Percentiles rank a stretch among this genome's conserved stretches.
These are phyloP conservation scores for Corydoras maculifer DNA, from an alignment of 2,113 vertebrate genomes.

Conservation along the genomic window DNA sequence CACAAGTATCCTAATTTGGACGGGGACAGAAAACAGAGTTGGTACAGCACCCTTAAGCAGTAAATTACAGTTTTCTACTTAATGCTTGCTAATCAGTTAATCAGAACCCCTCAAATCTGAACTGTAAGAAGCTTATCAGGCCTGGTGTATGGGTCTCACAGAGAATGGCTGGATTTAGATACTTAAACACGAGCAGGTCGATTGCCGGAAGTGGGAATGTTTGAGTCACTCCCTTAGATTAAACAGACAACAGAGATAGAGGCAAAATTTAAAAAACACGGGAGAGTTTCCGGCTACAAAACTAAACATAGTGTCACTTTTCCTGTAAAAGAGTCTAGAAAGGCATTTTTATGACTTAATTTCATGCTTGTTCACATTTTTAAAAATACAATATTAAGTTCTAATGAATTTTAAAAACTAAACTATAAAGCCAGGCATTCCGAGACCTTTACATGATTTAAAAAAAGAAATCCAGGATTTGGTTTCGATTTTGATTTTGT, in stretches of 20 bases:
- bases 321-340: neutral
- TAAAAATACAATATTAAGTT: too few species aligned
- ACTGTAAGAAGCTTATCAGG: conserved; percentile 46
- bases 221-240: conserved; percentile 43
- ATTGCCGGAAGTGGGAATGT: conserved; percentile 45
- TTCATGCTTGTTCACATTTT: too few species aligned
- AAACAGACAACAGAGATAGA: conserved; percentile 38
- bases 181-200: conserved; percentile 19
- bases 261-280: neutral
- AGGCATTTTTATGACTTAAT: too few species aligned
- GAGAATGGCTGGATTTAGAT: conserved; percentile 32
- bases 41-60: too few species aligned
- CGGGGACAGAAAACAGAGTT: too few species aligned
- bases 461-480: too few species aligned
- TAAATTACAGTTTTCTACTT: neutral
- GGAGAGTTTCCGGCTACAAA: neutral
- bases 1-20: too few species aligned
- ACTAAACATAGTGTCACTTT: conserved; percentile 11
- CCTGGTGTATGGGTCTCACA: neutral
- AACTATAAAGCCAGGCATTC: too few species aligned
- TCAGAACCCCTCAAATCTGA: neutral
- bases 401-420: too few species aligned
- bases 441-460: too few species aligned
- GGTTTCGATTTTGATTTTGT: too few species aligned
- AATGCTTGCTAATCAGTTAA: neutral